phyloP scores from a whole-genome alignment of 2,797 vertebrate species.

The Epinephelus awoara region DNA sequence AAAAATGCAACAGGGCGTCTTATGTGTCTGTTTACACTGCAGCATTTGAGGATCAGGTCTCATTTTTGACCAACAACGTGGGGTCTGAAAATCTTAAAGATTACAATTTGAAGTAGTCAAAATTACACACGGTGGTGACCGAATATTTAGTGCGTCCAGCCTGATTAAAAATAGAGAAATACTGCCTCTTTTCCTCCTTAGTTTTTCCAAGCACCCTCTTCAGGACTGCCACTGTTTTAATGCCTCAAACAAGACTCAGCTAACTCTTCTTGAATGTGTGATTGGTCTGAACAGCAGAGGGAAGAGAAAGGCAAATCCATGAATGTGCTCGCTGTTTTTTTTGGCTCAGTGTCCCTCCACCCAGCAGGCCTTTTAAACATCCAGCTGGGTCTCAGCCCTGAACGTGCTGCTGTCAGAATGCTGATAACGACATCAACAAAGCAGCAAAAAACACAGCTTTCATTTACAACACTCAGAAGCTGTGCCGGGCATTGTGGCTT shows the following conservation, averaged over 20 bases:
- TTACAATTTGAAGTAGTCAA: background rate
- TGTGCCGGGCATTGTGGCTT: background rate
- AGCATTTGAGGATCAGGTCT: background rate
- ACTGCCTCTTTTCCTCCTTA: background rate
- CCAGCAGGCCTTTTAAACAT: background rate
- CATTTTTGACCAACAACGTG: background rate
- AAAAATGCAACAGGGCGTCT: too few species aligned
- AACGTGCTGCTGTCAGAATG: conserved; percentile 20
- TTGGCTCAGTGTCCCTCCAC: conserved; percentile 9
- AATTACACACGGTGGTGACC: background rate
- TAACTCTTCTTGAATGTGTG: background rate
- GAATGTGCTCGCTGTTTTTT: conserved; percentile 7
- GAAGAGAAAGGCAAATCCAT: background rate
- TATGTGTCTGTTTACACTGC: too few species aligned
- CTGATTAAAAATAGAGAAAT: background rate
- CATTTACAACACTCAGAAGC: background rate
- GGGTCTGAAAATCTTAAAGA: background rate
- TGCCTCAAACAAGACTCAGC: background rate
- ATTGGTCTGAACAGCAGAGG: background rate
- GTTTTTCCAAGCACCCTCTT: background rate
- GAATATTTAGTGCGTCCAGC: background rate
- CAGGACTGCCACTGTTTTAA: background rate
- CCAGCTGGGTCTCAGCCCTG: conserved; percentile 33
- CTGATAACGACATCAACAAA: conserved; percentile 24
- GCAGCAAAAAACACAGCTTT: conserved; percentile 27